These are phyloP conservation scores for Artemia franciscana DNA, from an alignment of 1,140 invertebrate species.

Conservation along the genomic window DNA sequence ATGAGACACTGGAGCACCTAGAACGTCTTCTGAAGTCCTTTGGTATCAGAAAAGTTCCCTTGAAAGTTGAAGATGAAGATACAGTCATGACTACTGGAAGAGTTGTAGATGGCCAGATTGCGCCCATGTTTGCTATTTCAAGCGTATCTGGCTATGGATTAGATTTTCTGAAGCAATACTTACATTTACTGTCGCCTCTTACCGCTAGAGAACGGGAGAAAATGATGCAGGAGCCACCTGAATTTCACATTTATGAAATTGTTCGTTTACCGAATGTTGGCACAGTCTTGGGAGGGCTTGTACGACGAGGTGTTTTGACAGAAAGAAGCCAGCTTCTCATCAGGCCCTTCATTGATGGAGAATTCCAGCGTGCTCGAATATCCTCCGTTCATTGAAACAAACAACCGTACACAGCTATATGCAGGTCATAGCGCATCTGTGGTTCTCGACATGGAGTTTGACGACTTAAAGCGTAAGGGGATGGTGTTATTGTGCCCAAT, in stretches of 20 bases:
- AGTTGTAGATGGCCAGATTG: no score
- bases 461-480: constrained; percentile 54
- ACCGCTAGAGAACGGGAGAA: constrained; percentile 41
- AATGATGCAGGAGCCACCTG: constrained; percentile 40
- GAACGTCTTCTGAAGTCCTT: constrained; percentile 33
- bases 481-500: constrained; percentile 27
- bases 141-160: constrained; percentile 71
- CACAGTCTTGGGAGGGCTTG: constrained; percentile 61
- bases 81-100: no score
- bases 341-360: constrained; percentile 58
- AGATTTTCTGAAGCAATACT: constrained; percentile 48
- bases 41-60: constrained; percentile 30
- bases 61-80: no score
- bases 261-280: constrained; percentile 48
- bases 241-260: constrained; percentile 83
- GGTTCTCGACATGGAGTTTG: constrained; percentile 38
- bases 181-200: constrained; percentile 45
- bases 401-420: constrained; percentile 54
- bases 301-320: constrained; percentile 52
- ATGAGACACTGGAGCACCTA: constrained; percentile 33
- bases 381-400: constrained; percentile 73
- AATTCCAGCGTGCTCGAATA: constrained; percentile 50
- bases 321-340: constrained; percentile 55
- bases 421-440: constrained; percentile 77
- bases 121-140: constrained; percentile 80